Conservation (phyloP, 2,113 vertebrate genomes). For the Crypturellus undulatus region DNA sequence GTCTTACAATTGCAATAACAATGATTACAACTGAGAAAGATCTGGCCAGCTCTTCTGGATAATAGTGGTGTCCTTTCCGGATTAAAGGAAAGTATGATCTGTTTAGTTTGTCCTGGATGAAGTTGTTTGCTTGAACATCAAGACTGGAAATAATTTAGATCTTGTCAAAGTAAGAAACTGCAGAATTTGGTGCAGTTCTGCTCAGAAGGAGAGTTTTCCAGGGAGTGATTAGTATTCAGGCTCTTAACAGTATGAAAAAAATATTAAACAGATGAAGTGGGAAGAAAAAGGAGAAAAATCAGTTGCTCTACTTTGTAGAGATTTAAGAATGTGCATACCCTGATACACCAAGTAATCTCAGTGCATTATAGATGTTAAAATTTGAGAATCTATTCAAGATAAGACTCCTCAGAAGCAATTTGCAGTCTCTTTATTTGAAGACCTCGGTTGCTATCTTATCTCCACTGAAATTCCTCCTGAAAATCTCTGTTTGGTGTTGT, state of each 20-base stretch:
- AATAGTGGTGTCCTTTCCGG: conserved; percentile 8
- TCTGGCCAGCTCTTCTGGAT: background rate
- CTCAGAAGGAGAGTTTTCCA: background rate
- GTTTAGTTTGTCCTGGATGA: background rate
- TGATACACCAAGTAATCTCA: background rate
- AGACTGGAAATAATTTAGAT: background rate
- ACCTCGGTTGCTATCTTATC: background rate
- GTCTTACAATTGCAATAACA: conserved; percentile 13
- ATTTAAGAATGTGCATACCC: background rate
- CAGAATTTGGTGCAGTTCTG: background rate
- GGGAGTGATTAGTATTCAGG: background rate
- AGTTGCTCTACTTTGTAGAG: background rate
- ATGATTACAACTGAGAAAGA: background rate
- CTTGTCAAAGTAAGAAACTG: background rate
- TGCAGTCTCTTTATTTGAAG: background rate
- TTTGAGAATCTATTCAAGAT: background rate
- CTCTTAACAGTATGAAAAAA: background rate
- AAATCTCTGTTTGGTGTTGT: background rate
- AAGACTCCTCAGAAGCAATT: background rate
- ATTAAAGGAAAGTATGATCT: background rate
- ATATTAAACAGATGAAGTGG: background rate
- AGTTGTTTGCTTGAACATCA: conserved; percentile 22
- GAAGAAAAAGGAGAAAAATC: background rate
- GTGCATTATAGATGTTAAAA: background rate
- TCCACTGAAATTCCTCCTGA: background rate